phyloP scores from a whole-genome alignment of 2,797 vertebrate genomes.

The Cynopterus sphinx region DNA sequence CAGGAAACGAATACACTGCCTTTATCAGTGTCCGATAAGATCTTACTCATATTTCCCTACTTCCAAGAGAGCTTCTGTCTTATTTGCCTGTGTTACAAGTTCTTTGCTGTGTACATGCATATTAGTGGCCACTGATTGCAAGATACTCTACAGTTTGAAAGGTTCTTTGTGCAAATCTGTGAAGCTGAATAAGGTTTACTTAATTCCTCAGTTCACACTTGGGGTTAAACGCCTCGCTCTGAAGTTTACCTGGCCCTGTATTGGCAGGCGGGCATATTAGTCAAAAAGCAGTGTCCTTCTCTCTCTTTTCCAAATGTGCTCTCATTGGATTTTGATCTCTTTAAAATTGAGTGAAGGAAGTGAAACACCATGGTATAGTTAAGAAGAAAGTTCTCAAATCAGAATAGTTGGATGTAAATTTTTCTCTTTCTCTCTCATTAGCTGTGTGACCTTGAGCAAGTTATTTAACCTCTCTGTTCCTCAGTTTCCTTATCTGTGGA shows the following conservation, averaged over 20 bases:
- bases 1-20: not conserved
- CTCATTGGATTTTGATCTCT: not conserved
- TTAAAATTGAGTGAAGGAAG: not conserved
- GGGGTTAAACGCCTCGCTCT: not conserved
- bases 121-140: not conserved
- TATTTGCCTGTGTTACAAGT: not conserved
- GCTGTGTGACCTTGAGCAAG: not conserved
- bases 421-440: not conserved
- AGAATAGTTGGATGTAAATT: not conserved
- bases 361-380: not conserved
- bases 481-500: not conserved
- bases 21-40: not conserved
- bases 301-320: not conserved
- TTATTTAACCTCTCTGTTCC: not conserved
- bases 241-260: not conserved
- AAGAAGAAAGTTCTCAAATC: not conserved
- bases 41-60: not conserved
- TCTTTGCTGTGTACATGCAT: not conserved
- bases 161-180: not conserved
- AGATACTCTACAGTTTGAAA: not conserved
- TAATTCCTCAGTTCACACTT: not conserved
- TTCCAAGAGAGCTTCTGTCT: not conserved
- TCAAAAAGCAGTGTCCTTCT: not conserved
- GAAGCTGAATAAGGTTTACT: not conserved
- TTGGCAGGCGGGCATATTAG: not conserved